These are phyloP conservation scores for Odontesthes bonariensis DNA, from an alignment of 2,113 vertebrate genomes.

Conservation along the genomic window DNA sequence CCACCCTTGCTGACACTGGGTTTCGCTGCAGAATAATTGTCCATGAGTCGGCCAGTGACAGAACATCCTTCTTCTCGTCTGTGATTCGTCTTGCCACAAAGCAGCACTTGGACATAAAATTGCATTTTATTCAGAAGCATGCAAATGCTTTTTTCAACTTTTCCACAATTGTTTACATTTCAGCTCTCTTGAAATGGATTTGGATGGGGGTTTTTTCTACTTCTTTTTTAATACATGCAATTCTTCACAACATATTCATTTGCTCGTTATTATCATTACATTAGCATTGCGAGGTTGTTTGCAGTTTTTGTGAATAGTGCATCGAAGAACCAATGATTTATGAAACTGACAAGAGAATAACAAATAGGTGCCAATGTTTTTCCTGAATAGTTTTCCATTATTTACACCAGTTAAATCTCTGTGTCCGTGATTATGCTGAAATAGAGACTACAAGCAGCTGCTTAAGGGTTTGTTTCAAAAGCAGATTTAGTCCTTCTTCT, in stretches of 20 bases:
- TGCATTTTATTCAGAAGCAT: not conserved
- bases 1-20: too few species aligned
- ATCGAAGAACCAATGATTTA: too few species aligned
- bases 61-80: not conserved
- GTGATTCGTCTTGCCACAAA: conserved; percentile 9
- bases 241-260: not conserved
- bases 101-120: not conserved
- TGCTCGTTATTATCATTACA: too few species aligned
- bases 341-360: too few species aligned
- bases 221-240: not conserved
- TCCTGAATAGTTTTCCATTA: too few species aligned
- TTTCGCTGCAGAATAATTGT: not conserved
- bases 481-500: not conserved
- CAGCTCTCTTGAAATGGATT: not conserved
- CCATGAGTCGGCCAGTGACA: not conserved
- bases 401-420: too few species aligned
- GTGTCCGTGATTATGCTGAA: too few species aligned
- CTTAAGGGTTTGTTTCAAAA: conserved; percentile 83
- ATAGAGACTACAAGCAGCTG: conserved; percentile 81
- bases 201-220: not conserved
- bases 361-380: too few species aligned
- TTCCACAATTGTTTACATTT: too few species aligned
- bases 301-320: too few species aligned
- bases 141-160: not conserved
- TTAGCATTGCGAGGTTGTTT: too few species aligned